Base-by-base conservation (phyloP, 2,888 invertebrate species). In the Macrosoma leucophasiata region DNA sequence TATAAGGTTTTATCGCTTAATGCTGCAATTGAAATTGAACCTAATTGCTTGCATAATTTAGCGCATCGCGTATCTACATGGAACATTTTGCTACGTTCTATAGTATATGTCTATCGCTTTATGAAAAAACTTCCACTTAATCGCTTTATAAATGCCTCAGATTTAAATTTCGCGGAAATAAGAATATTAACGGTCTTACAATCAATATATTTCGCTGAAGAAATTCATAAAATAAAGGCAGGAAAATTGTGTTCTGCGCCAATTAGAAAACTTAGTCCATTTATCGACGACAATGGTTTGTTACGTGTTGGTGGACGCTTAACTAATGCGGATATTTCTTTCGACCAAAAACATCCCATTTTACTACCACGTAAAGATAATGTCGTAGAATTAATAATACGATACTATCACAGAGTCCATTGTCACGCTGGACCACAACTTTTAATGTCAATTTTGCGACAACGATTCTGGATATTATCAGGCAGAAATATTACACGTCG, bases 371-470 rank as follows among this genome's bases (percentile, higher is more conserved):
- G 9, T 10, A 23, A 9, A 23, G 23, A 33, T 18, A 27, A 27
- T 6, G 3, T 28, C 1, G 21, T 23, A 3, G 9, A 23, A 3
- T 9, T 23, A 11, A 3, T 23, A 3, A 10, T 23, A 12, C 7
- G 7, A 23, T 9, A 23, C 11, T 23, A 23, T 23, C 33, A 33
- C 13, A 7, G 8, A 5, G 2, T 24, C 2, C 21, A 28, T 10
- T 22, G 14, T 18, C 28, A 33, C 19, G 17, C 22, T 5, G 33
- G 28, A 2, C 23, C 29, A 11, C 19, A 13, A 4, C 12, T 19
- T 12, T 20, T 29, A 12, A 33, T 26, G 26, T 26, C 33, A 13
- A 33, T 33, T 33, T 15, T 33, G n/a, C 25, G 33, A 8, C 33
- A 33, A 26, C 11, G 21, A 20, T 33, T 13, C 15, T 33, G 33